Base-by-base conservation (phyloP, 2,113 vertebrate genomes). In the Prinia subflava region DNA sequence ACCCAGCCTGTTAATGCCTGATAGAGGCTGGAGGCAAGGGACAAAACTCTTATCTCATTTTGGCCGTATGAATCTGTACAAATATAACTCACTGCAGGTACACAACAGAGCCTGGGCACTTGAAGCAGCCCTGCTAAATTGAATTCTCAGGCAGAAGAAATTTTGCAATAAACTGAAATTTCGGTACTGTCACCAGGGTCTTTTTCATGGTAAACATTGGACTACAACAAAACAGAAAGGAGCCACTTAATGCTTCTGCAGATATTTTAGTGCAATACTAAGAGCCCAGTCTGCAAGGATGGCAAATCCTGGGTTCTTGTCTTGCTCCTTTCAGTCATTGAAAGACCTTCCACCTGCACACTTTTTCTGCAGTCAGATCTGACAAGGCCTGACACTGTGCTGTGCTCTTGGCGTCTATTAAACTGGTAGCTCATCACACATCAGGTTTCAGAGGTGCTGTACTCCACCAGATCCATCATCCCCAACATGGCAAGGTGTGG, bases 311-410 rank as follows among this genome's bases (percentile, higher is more conserved):
- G 37, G 52, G 10, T 37, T 80, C 41, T 74, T 70, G 44, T 69
- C 24, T n/a, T 62, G 14, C 15, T 76, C 3, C 0, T 73, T 90
- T 69, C 25, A 68, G 0, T 67, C 59, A 42, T 0, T 49, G 44
- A 24, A 79, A 44, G 33, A 50, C 9, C 7, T 80, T 57, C 55
- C 55, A 20, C 9, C 8, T 55, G n/a, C 23, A 53, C 15, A 13
- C 5, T 67, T 91, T 33, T 16, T 33, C 42, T 78, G 8, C 18
- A 59, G 33, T 16, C 33, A 46, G 3, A 49, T 50, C 59, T 83
- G 53, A 46, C 44, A 65, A 65, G 41, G 15, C 2, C 55, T 89
- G 37, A 19, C 44, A 14, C 3, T 39, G 31, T 4, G 4, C 23
- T 6, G 2, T 78, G 42, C 17, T 3, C 0, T 10, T n/a, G 19